These are phyloP conservation scores for Stegastes partitus DNA, from an alignment of 2,113 vertebrate species.

Conservation along the genomic window DNA sequence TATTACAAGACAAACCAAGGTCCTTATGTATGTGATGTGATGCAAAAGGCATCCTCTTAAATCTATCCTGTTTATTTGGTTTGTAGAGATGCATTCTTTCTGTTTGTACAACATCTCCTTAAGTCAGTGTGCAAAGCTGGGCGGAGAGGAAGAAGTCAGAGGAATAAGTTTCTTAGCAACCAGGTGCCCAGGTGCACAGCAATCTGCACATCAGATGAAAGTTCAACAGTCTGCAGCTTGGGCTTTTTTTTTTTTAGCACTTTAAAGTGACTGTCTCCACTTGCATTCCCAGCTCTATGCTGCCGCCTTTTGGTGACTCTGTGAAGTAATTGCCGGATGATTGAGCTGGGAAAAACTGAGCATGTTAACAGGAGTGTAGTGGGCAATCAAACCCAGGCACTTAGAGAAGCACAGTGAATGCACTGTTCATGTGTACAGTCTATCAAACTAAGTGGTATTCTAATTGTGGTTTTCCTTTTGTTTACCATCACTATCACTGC, in stretches of 20 bases:
- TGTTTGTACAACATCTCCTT: too few relatives aligned
- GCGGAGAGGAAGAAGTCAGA: too few relatives aligned
- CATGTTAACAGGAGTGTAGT: not conserved
- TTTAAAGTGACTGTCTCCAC: not conserved
- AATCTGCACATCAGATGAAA: too few relatives aligned
- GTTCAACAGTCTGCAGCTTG: not conserved
- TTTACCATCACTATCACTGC: not conserved
- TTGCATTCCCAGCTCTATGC: slow-evolving; percentile 21
- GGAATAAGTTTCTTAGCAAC: too few relatives aligned
- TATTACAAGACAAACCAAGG: too few relatives aligned
- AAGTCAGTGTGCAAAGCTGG: too few relatives aligned
- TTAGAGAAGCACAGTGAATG: not conserved
- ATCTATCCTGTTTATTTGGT: too few relatives aligned
- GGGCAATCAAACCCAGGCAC: not conserved
- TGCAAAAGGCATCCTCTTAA: too few relatives aligned
- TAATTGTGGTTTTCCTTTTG: not conserved
- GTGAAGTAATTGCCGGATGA: not conserved
- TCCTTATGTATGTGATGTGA: too few relatives aligned
- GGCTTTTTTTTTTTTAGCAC: not conserved
- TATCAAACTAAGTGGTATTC: not conserved
- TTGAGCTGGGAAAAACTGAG: not conserved
- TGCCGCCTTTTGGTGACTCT: slow-evolving; percentile 64
- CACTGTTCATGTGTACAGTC: not conserved
- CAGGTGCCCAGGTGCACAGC: too few relatives aligned
- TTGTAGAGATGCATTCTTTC: too few relatives aligned